These are phyloP conservation scores for Acronicta psi DNA, from an alignment of 2,888 invertebrate species.

Conservation along the genomic window DNA sequence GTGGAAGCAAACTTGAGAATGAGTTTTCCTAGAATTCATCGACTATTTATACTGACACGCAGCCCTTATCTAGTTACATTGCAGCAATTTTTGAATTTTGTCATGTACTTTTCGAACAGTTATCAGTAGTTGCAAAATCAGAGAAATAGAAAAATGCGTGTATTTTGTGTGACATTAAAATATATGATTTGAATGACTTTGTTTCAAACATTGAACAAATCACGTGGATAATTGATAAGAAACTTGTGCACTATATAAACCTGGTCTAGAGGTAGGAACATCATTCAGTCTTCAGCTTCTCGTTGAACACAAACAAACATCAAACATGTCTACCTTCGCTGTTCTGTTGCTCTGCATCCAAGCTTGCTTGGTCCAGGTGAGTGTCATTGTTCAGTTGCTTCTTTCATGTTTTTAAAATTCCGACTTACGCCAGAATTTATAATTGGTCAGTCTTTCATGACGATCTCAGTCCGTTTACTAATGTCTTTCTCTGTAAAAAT, in stretches of 20 bases:
- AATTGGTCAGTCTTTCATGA: too few relatives aligned
- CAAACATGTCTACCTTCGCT: slow-evolving; percentile 43
- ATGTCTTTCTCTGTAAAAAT: too few relatives aligned
- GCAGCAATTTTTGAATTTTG: slow-evolving; percentile 6
- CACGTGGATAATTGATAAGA: not conserved
- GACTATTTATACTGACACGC: slow-evolving; percentile 21
- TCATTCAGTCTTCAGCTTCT: slow-evolving; percentile 23
- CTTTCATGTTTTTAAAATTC: too few relatives aligned
- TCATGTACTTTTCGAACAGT: not conserved
- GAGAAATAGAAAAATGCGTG: slow-evolving; percentile 10
- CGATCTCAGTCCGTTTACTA: too few relatives aligned
- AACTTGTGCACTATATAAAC: slow-evolving; percentile 5
- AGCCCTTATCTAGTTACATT: slow-evolving; percentile 15
- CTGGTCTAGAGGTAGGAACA: not conserved
- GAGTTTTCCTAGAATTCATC: slow-evolving; percentile 8
- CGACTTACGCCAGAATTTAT: too few relatives aligned
- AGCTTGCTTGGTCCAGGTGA: slow-evolving; percentile 48
- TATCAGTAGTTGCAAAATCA: slow-evolving; percentile 1
- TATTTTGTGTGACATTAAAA: slow-evolving; percentile 3
- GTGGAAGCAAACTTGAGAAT: slow-evolving; percentile 18
- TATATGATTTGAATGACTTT: too few relatives aligned
- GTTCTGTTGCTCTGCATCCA: slow-evolving; percentile 50
- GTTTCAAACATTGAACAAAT: not conserved
- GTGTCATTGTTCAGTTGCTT: not conserved
- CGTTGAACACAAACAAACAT: slow-evolving; percentile 22